Conservation (phyloP, 2,113 vertebrate species). For the Nannospalax galili region DNA sequence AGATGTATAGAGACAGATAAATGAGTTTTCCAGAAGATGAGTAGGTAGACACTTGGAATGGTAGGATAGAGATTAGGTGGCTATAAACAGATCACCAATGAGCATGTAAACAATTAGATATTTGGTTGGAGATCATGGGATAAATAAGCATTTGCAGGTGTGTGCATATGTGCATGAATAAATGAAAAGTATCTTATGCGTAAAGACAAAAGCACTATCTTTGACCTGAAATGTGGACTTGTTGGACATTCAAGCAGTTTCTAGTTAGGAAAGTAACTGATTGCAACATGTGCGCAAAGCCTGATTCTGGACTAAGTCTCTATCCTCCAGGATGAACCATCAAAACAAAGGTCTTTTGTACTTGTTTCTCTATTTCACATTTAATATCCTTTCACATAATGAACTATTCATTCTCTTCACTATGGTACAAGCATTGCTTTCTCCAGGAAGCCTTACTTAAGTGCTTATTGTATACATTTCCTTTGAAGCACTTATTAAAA, state of each 20-base stretch:
- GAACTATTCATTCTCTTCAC: background rate
- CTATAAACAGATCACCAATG: background rate
- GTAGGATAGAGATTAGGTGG: background rate
- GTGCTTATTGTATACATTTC: background rate
- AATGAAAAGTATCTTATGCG: conserved; percentile 8
- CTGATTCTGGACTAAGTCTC: background rate
- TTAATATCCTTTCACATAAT: conserved; percentile 1
- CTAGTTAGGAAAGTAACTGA: background rate
- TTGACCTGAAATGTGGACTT: conserved; percentile 38
- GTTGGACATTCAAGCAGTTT: background rate
- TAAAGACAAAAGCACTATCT: conserved; percentile 32
- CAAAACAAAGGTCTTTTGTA: background rate
- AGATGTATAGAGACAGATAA: background rate
- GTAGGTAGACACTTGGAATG: background rate
- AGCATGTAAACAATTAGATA: background rate
- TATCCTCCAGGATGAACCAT: background rate
- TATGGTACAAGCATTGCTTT: background rate
- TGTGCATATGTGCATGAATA: background rate
- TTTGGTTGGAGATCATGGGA: background rate
- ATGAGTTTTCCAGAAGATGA: background rate
- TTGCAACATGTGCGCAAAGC: background rate
- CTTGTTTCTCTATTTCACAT: conserved; percentile 16
- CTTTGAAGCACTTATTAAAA: conserved; percentile 20
- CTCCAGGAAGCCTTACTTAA: background rate
- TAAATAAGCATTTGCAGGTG: background rate